Evolutionary conservation across 2,797 vertebrate species (phyloP).

Genomic region (Decapterus maruadsi): DNA sequence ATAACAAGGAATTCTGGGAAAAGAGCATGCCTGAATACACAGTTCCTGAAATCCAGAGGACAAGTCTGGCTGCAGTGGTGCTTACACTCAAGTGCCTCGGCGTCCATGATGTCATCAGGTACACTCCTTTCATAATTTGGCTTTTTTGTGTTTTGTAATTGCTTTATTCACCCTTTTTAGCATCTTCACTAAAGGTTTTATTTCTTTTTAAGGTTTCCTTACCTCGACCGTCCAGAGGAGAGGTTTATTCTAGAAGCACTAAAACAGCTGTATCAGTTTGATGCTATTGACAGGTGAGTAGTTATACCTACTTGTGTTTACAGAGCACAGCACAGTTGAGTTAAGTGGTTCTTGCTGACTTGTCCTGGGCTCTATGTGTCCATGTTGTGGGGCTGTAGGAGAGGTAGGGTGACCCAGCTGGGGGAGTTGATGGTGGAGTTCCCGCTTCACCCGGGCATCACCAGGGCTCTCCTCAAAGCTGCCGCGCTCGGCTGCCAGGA

Average conservation of each 20-base stretch:
- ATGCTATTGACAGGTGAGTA: conserved; percentile 95
- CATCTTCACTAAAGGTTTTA: not conserved
- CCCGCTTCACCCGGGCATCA: conserved; percentile 93
- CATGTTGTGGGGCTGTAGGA: conserved; percentile 79
- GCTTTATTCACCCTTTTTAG: not conserved
- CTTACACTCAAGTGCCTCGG: conserved; percentile 97
- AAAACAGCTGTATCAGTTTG: conserved; percentile 95
- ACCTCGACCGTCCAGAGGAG: conserved; percentile 94
- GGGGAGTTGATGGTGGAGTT: conserved; percentile 96
- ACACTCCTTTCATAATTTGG: conserved; percentile 24
- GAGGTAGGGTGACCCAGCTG: conserved; percentile 91
- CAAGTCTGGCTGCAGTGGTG: conserved; percentile 93
- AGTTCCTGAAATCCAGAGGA: conserved; percentile 95
- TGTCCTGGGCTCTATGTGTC: conserved; percentile 1
- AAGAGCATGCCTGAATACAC: conserved; percentile 96
- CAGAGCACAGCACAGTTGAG: not conserved
- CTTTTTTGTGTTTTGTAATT: not conserved
- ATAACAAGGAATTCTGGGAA: conserved; percentile 94
- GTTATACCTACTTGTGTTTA: not conserved
- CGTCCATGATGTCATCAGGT: conserved; percentile 97
- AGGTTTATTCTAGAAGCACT: conserved; percentile 94
- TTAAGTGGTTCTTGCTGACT: not conserved
- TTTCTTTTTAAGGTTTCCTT: conserved; percentile 90
- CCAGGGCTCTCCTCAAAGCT: conserved; percentile 93
- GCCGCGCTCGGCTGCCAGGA: conserved; percentile 91